A percentile compares a stretch with the other conserved stretches of the same genome.
Evolutionary conservation across 2,888 invertebrate genomes (phyloP).

Genomic region (Mythimna vitellina): DNA sequence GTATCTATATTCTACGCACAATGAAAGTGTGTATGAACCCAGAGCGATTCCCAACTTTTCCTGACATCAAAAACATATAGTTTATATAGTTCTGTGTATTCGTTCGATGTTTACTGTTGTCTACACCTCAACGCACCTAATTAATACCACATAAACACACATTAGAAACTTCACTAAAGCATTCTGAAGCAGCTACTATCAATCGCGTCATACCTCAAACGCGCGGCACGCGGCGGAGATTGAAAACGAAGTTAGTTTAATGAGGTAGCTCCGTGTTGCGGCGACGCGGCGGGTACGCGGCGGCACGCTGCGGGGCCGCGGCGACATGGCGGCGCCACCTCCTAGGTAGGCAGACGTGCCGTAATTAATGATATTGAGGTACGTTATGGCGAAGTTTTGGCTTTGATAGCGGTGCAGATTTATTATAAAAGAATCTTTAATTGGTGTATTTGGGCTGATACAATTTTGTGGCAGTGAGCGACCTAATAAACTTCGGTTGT

Average conservation of each 20-base stretch:
- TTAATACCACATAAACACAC: conserved; percentile 41
- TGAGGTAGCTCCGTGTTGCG: conserved; percentile 59
- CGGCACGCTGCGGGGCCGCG: conserved; percentile 16
- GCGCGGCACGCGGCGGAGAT: conserved; percentile 60
- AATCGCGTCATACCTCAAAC: conserved; percentile 58
- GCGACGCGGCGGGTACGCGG: conserved; percentile 22
- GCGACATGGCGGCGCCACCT: conserved; percentile 40
- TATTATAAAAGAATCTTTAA: neutral
- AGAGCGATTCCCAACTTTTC: neutral
- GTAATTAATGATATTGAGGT: conserved; percentile 51
- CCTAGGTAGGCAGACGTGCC: conserved; percentile 42
- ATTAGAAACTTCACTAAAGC: conserved; percentile 26
- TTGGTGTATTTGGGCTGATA: neutral
- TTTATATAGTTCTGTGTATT: neutral
- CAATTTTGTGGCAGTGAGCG: neutral
- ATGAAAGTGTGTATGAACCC: neutral
- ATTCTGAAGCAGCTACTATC: conserved; percentile 46
- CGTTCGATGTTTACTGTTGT: conserved; percentile 1
- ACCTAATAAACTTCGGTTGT: too few relatives aligned
- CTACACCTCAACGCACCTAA: conserved; percentile 22
- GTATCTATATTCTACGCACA: neutral
- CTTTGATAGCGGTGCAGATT: conserved; percentile 19
- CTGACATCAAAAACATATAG: neutral
- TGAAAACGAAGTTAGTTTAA: conserved; percentile 65
- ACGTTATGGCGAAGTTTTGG: conserved; percentile 23